Percentiles rank a stretch among this genome's conserved stretches.
Conservation (phyloP, 2,888 invertebrate species). For the Heliconius cydno region DNA sequence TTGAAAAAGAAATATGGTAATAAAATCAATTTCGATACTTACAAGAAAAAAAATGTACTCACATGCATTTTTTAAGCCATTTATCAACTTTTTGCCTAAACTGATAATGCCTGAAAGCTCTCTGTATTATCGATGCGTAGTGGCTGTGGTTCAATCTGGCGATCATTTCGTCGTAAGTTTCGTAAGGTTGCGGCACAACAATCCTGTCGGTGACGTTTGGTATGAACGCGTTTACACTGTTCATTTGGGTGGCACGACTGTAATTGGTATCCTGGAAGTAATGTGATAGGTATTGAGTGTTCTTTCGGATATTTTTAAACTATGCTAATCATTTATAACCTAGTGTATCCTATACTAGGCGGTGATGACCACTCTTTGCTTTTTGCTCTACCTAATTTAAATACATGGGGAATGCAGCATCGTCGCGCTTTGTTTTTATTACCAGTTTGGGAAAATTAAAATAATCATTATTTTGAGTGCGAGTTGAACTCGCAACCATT, state of each 20-base stretch:
- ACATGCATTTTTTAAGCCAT: slow-evolving; percentile 76
- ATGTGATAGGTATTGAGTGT: neutral
- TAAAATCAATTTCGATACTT: no score
- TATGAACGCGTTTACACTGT: slow-evolving; percentile 81
- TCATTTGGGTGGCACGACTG: slow-evolving; percentile 85
- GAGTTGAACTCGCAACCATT: neutral
- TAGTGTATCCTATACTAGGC: no score
- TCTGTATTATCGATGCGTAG: slow-evolving; percentile 86
- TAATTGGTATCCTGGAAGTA: slow-evolving; percentile 78
- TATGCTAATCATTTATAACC: neutral
- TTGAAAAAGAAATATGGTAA: no score
- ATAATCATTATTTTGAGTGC: neutral
- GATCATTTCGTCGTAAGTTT: slow-evolving; percentile 85
- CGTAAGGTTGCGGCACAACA: slow-evolving; percentile 84
- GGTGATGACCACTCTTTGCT: no score
- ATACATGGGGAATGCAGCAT: neutral
- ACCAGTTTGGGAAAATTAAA: neutral
- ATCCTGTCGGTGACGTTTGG: slow-evolving; percentile 86
- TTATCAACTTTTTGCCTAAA: slow-evolving; percentile 68
- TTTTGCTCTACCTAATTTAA: neutral
- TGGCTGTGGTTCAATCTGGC: slow-evolving; percentile 81
- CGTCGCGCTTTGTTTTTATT: neutral
- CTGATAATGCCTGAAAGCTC: slow-evolving; percentile 84
- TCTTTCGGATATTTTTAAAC: no score
- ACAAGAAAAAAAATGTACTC: slow-evolving; percentile 47